Conservation (phyloP, 2,797 vertebrate species). For the Lindbergichthys nudifrons region DNA sequence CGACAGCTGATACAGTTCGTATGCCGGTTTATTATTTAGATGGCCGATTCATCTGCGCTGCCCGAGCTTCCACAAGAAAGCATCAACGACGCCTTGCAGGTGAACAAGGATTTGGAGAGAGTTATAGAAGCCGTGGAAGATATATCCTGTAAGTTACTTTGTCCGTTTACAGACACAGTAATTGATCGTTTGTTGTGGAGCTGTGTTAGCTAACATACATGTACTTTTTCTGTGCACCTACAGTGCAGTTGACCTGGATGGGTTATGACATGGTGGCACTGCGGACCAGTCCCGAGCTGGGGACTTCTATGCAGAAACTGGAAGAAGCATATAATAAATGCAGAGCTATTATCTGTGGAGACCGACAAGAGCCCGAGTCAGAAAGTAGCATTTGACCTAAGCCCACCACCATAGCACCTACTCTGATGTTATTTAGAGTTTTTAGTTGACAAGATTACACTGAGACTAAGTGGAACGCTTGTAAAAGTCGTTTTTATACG, state of each 20-base stretch:
- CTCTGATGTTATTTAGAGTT: conserved; percentile 23
- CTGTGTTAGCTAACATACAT: not conserved
- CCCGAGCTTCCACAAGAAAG: conserved; percentile 1
- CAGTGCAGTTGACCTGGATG: conserved; percentile 90
- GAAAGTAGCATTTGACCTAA: not conserved
- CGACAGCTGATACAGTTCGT: not conserved
- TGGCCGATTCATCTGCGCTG: conserved; percentile 51
- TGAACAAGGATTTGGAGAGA: conserved; percentile 74
- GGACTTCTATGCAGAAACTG: conserved; percentile 76
- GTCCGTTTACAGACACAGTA: not conserved
- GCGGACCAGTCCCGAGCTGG: conserved; percentile 84
- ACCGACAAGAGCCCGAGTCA: conserved; percentile 2
- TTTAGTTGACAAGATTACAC: not conserved
- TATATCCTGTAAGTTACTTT: conserved; percentile 69
- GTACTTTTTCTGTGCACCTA: conserved; percentile 37
- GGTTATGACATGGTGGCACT: conserved; percentile 87
- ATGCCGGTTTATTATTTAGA: conserved; percentile 63
- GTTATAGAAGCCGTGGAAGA: conserved; percentile 77
- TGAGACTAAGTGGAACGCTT: not conserved
- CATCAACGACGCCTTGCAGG: conserved; percentile 49
- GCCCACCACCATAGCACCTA: not conserved
- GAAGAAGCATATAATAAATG: conserved; percentile 83
- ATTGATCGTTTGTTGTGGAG: not conserved
- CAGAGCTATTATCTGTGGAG: conserved; percentile 69
- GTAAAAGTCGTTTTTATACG: not conserved